Base-by-base conservation (phyloP, 2,113 vertebrate species). In the Dipodomys stephensi region DNA sequence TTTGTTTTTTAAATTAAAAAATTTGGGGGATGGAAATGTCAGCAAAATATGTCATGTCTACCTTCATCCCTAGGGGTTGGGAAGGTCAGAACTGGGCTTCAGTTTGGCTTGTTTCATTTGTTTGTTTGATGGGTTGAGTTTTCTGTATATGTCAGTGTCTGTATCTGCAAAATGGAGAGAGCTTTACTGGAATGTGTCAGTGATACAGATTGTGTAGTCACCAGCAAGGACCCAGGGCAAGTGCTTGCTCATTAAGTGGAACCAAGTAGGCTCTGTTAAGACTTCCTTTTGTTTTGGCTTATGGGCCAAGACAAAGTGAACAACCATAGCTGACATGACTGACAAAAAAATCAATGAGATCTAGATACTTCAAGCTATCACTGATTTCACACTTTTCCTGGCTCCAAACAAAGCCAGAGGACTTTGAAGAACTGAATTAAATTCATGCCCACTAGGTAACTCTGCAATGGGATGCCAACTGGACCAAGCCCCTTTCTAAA, bases 1-100 rank as follows among this genome's bases (percentile, higher is more conserved):
- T 94, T 95, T 80, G 23, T 69, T 87, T 94, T 88, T 87, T 80
- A 13, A 19, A 57, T 57, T 57, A 57, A 57, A 57, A 57, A 57
- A 57, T 4, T 57, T 4, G 53, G 53, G 12, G 44, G 32, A 76
- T 87, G 81, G 62, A 95, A 97, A 96, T 95, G 92, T 86, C 96
- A 95, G 81, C 78, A 94, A 79, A 90, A 80, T 93, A 93, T 16
- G 77, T 88, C 68, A 91, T 2, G 8, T 57, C 69, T 32, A 72
- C 80, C 53, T 93, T 73, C 82, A 76, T 94, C 32, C 32, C n/a
- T 60, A 35, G 81, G 72, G 92, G 28, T 7, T 77, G 49, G 71
- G 1, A 11, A 67, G 71, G 13, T 67, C 69, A 44, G 44, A 85
- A 94, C 76, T n/a, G 60, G 88, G 30, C 60, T 85, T 85, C 53